Percentiles rank a stretch among this genome's conserved stretches.
Conservation (phyloP, 2,888 invertebrate species). For the Conops quadrifasciatus region DNA sequence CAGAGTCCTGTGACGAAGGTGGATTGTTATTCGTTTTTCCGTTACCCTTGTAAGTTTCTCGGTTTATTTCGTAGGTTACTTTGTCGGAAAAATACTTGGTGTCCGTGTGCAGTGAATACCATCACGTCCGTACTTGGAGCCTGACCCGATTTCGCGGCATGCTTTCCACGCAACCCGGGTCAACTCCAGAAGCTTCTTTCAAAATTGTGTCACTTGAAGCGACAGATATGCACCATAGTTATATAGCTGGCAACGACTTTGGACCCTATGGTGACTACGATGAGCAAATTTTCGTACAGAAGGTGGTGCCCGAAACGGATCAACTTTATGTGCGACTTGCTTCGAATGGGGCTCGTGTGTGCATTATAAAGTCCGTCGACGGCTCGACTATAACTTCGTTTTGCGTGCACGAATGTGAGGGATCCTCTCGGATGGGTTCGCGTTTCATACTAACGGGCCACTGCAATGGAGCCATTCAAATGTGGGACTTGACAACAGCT, state of each 20-base stretch:
- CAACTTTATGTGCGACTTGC: slow-evolving; percentile 93
- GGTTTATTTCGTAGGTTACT: slow-evolving; percentile 74
- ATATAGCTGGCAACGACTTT: slow-evolving; percentile 73
- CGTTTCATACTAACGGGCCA: slow-evolving; percentile 92
- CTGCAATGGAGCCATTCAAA: slow-evolving; percentile 90
- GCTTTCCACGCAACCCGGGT: slow-evolving; percentile 99
- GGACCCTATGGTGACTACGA: slow-evolving; percentile 98
- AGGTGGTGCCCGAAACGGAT: slow-evolving; percentile 96
- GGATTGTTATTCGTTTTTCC: slow-evolving; percentile 39
- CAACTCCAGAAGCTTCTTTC: slow-evolving; percentile 96
- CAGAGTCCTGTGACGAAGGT: slow-evolving; percentile 95
- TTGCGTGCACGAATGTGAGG: slow-evolving; percentile 97
- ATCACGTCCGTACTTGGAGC: slow-evolving; percentile 97
- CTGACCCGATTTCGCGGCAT: slow-evolving; percentile 97
- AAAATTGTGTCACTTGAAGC: slow-evolving; percentile 72
- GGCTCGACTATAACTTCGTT: slow-evolving; percentile 93
- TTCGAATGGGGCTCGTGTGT: slow-evolving; percentile 94
- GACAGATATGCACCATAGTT: slow-evolving; percentile 72
- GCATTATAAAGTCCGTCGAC: slow-evolving; percentile 94
- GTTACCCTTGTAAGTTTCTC: neutral
- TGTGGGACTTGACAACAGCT: slow-evolving; percentile 98
- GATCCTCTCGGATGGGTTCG: slow-evolving; percentile 91
- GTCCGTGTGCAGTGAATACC: slow-evolving; percentile 96
- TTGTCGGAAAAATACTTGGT: slow-evolving; percentile 94
- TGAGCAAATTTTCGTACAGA: slow-evolving; percentile 95